Evolutionary conservation across 1,140 invertebrate genomes (phyloP), one percentile per base, ranked within the genome.

Genomic region (Neodiprion lecontei): DNA sequence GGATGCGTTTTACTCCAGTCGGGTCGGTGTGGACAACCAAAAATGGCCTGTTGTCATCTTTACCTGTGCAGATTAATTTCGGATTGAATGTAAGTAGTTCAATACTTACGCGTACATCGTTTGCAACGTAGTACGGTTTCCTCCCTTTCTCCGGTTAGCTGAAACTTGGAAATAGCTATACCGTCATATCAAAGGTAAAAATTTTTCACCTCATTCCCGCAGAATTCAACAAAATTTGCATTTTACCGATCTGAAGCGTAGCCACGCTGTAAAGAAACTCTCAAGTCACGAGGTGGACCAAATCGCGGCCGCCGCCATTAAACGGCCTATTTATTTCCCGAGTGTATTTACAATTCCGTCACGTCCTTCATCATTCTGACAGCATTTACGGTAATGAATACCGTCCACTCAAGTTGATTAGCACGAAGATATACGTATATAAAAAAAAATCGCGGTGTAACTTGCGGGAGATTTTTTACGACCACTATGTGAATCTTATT

Each of bases 21-120:
- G 93, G 91, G 85, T 94, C 93, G 2, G 95, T 95, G 69, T 94
- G 92, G 72, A 97, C 92, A 1, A 96, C 95, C 68, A 98, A 89
- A 87, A 97, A 96, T 67, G 96, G 96, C 48, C 94, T 91, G 80
- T 94, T 91, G 10, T 92, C 91, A 77, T 87, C 74, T 80, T 79
- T 79, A 82, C 77, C 85, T 88, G 76, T 65, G 81, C 53, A 21
- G 17, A 40, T 40, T 40, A 40, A 40, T 40, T 40, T 40, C 5
- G 5, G 28, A 40, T 48, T 72, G 21, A 48, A 40, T 23, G 14
- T 14, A 65, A 65, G 47, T 69, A 69, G 68, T n/a, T n/a, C 5
- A n/a, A 69, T 69, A 17, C 8, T 69, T 69, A 69, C n/a, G 50
- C 66, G 11, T 10, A 66, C 50, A 21, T 73, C 21, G n/a, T 61